Base-by-base conservation (phyloP, 2,888 invertebrate genomes). In the Eumerus sabulonum region DNA sequence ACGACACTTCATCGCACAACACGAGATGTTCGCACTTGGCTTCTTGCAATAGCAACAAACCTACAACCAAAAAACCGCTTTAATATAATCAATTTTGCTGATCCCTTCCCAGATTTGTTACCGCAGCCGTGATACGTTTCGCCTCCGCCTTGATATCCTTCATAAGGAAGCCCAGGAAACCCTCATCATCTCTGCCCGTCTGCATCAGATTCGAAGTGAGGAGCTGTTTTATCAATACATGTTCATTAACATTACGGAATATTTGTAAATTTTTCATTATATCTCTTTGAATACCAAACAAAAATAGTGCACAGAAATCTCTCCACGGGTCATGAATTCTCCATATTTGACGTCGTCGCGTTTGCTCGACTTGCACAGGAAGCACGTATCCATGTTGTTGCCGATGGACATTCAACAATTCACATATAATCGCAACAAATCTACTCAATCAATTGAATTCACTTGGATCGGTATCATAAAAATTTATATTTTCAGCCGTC, bases 151-250 rank as follows among this genome's bases (percentile, higher is more conserved):
- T 82, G 16, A 96, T 95, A 85, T 96, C 96, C 0, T 86, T 84
- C 1, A 90, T 88, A 38, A 94, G 85, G 86, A 96, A 96, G 0
- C 95, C 95, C 76, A 93, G 89, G 35, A 96, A 91, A 0, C 95
- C 95, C 63, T 94, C 91, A 1, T 91, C 87, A 74, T 94, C 94
- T 7, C 86, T 86, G 0, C 94, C 94, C 81, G 91, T 92, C 84
- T 95, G 95, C 48, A 91, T 86, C 84, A 95, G 88, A 68, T 92
- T 92, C 4, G 93, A 92, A 0, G 95, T 93, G 47, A 95, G 87
- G 9, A 95, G 89, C 94, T 94, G 86, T 16, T 89, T 90, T 74
- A 83, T 84, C 44, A 72, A 50, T 3, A 9, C 59, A 66, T 2
- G 0, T 18, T 13, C 9, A 40, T 13, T 36, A 57, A 9, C 9